Evolutionary conservation across 1,140 invertebrate species (phyloP).

Genomic region (Drosophila simulans): DNA sequence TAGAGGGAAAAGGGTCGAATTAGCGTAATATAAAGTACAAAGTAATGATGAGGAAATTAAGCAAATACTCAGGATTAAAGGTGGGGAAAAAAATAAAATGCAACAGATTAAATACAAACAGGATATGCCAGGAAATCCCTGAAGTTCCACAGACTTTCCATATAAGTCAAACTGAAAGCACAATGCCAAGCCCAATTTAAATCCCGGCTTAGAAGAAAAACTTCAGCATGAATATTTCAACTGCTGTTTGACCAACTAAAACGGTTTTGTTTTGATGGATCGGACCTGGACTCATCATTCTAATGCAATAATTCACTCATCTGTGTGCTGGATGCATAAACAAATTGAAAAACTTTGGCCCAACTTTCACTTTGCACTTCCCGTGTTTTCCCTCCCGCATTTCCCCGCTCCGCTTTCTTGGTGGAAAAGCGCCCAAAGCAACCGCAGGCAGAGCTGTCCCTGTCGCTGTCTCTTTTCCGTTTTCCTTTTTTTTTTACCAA

Average conservation of each 20-base stretch:
- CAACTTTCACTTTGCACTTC: slow-evolving; percentile 61
- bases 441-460: slow-evolving; percentile 6
- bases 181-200: not conserved
- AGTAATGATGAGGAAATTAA: not conserved
- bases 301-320: slow-evolving; percentile 77
- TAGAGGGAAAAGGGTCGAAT: too few relatives aligned
- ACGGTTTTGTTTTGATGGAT: slow-evolving; percentile 15
- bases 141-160: too few relatives aligned
- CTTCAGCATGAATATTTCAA: slow-evolving; percentile 22
- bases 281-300: slow-evolving; percentile 43
- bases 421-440: slow-evolving; percentile 10
- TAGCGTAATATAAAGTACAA: too few relatives aligned
- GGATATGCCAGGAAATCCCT: too few relatives aligned
- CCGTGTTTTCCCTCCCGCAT: not conserved
- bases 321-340: slow-evolving; percentile 66
- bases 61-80: not conserved
- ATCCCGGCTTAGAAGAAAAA: not conserved
- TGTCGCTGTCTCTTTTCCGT: not conserved
- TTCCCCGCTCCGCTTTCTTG: not conserved
- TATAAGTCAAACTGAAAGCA: too few relatives aligned
- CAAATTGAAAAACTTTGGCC: slow-evolving; percentile 78
- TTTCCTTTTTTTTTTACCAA: not conserved
- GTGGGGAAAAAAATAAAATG: too few relatives aligned
- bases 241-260: slow-evolving; percentile 16
- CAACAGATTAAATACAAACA: too few relatives aligned